phyloP scores from a whole-genome alignment of 2,888 invertebrate species.

The Chrysolina haemoptera region DNA sequence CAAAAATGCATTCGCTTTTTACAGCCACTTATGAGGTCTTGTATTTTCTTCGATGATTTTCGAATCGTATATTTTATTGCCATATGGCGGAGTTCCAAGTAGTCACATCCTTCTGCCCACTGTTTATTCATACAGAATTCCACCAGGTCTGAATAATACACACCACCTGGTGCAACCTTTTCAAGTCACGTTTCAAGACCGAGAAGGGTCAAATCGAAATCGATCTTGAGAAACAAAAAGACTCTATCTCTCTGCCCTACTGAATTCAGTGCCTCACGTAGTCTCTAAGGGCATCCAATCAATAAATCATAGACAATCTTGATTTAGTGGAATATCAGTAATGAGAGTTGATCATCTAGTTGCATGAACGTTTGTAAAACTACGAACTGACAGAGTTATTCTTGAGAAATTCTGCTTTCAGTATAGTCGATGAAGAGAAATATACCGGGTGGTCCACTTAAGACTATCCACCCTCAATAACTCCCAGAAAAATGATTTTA shows the following conservation, averaged over 20 bases:
- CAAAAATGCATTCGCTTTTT: no score
- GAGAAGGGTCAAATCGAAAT: background rate
- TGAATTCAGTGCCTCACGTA: constrained; percentile 2
- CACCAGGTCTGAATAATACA: background rate
- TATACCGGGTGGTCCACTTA: no score
- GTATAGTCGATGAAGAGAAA: no score
- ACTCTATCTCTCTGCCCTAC: background rate
- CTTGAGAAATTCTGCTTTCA: no score
- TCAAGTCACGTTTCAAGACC: background rate
- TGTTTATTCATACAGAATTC: background rate
- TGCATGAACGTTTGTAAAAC: no score
- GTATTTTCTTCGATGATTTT: no score
- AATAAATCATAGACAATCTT: constrained; percentile 3
- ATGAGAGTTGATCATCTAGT: background rate
- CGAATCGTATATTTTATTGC: no score
- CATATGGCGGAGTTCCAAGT: no score
- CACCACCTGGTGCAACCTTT: background rate
- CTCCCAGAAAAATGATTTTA: no score
- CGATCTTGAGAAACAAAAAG: constrained; percentile 10
- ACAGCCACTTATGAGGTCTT: no score
- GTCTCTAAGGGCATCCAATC: background rate
- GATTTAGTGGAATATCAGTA: background rate
- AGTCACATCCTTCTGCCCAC: background rate
- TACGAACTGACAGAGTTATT: no score
- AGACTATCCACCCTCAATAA: no score